phyloP scores from a whole-genome alignment of 2,113 vertebrate genomes.

The Probosciger aterrimus region DNA sequence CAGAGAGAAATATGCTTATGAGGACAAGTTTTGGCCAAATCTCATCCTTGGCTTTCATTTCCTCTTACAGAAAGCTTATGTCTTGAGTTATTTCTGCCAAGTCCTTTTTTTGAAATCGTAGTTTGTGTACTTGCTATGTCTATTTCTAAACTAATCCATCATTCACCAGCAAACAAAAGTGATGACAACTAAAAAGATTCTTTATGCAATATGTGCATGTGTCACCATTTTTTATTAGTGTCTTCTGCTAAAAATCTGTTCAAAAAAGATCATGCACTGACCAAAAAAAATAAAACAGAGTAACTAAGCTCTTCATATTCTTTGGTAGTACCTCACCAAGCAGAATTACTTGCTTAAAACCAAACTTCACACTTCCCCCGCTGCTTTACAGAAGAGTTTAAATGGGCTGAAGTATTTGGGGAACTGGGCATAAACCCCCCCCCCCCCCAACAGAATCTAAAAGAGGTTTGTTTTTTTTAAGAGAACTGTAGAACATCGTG shows the following conservation, averaged over 20 bases:
- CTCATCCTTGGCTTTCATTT: not conserved
- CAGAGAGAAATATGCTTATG: not conserved
- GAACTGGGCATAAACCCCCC: not conserved
- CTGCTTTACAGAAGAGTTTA: not conserved
- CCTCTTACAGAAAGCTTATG: not conserved
- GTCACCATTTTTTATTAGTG: not conserved
- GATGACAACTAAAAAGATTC: not conserved
- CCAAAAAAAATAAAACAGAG: not conserved
- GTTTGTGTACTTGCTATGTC: not conserved
- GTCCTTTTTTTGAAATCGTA: not conserved
- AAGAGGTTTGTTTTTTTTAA: not conserved
- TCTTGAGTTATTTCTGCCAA: conserved; percentile 6
- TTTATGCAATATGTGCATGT: not conserved
- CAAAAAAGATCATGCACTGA: not conserved
- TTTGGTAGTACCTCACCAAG: not conserved
- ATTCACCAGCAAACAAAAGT: not conserved
- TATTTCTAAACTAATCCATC: conserved; percentile 12
- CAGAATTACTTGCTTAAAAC: not conserved
- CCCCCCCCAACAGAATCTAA: not conserved
- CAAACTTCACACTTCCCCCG: not conserved
- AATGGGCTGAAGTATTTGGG: not conserved
- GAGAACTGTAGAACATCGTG: not conserved
- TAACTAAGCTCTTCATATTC: not conserved
- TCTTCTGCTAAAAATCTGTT: not conserved
- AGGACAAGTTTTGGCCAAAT: not conserved